phyloP scores from a whole-genome alignment of 2,888 invertebrate species.

The Ornithoptera priamus region DNA sequence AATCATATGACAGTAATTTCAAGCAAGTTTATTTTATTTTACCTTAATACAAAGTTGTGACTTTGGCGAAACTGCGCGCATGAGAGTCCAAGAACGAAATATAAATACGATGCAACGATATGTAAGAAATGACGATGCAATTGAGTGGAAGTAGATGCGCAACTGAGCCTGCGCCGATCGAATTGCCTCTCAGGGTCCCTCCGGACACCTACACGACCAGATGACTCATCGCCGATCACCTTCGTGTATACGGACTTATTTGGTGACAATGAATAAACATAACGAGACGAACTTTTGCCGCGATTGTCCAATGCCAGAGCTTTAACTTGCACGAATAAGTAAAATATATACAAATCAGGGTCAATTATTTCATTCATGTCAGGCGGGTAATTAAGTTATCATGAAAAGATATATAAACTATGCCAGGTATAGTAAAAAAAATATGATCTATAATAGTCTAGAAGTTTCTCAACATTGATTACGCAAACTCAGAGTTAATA shows the following conservation, averaged over 20 bases:
- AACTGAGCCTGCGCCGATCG: slow-evolving; percentile 51
- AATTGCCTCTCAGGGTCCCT: slow-evolving; percentile 49
- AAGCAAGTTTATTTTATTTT: neutral
- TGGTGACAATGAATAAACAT: slow-evolving; percentile 70
- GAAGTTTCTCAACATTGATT: too few species aligned
- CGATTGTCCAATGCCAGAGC: slow-evolving; percentile 52
- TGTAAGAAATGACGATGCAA: slow-evolving; percentile 23
- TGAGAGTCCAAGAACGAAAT: slow-evolving; percentile 32
- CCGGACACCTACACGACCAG: slow-evolving; percentile 57
- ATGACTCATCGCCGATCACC: slow-evolving; percentile 74
- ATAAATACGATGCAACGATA: slow-evolving; percentile 42
- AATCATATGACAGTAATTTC: neutral
- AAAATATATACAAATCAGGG: slow-evolving; percentile 10
- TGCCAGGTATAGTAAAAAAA: too few species aligned
- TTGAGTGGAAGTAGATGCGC: slow-evolving; percentile 45
- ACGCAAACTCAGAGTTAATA: too few species aligned
- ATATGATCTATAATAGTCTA: neutral
- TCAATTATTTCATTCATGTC: slow-evolving; percentile 28
- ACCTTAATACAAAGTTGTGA: slow-evolving; percentile 13
- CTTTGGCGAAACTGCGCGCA: slow-evolving; percentile 23
- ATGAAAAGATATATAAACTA: neutral
- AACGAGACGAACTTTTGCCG: slow-evolving; percentile 49
- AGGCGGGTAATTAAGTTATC: neutral
- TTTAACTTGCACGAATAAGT: slow-evolving; percentile 24
- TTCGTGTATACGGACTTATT: slow-evolving; percentile 75